Evolutionary conservation across 1,140 invertebrate species (phyloP), one percentile per base, ranked within the genome.

Genomic region (Ostrea denselamellosa): DNA sequence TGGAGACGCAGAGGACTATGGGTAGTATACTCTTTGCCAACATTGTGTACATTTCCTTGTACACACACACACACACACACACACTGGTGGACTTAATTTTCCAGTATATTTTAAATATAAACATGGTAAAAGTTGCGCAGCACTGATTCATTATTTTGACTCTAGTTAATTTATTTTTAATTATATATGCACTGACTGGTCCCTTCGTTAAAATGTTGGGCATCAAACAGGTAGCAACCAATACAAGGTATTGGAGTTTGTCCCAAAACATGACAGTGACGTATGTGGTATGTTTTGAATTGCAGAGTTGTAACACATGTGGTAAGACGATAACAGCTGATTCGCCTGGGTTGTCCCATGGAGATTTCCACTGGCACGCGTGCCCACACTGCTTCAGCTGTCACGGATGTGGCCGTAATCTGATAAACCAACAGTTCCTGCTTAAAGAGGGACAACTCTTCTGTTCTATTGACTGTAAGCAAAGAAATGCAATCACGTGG

Each of bases 361-460:
- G 99, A 91, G 97, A 98, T 19, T 97, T 98, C 93, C 98, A 99
- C 95, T 99, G 98, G 98, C 99, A 99, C 95, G 98, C 98, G 8
- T 98, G 97, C 17, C 98, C 98, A 90, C 96, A 96, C 52, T 99
- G 99, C 95, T 99, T 99, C 95, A 97, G 97, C 90, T 99, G 99
- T 94, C 97, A 97, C 92, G 97, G 97, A 0, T 99, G 99, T 94
- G 95, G 96, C 68, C 96, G 97, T 0, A 98, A 98, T 51, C 95
- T 99, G 19, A 95, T 99, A 19, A 98, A 98, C 1, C 96, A 98
- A 51, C 98, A 98, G 0, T 99, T 99, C 95, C 95, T 99, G 86
- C 98, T 99, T 0, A 95, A 98, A 4, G 96, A 98, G 90, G 98
- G 98, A 12, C 97, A 97, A 88, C 98, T 99, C 90, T 99, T 97